phyloP scores from a whole-genome alignment of 64 coral and sea anemone species.

The Stichodactyla mertensii region DNA sequence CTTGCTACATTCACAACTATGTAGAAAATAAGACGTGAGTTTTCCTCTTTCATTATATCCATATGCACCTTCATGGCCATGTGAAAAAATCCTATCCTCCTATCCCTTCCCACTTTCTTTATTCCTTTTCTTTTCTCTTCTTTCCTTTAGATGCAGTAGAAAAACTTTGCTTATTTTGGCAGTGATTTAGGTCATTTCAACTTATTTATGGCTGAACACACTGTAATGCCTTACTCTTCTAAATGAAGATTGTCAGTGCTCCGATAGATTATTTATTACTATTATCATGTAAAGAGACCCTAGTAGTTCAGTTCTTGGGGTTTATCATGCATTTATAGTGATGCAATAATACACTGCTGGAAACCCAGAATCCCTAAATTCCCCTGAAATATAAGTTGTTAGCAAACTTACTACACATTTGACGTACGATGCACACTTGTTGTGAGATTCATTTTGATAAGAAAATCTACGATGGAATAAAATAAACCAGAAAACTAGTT shows the following conservation, averaged over 20 bases:
- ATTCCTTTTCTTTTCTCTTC: background rate
- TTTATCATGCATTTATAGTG: background rate
- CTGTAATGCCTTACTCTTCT: background rate
- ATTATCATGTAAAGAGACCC: background rate
- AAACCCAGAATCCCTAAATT: background rate
- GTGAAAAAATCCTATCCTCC: background rate
- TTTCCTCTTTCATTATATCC: background rate
- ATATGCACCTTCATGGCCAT: background rate
- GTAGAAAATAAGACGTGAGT: conserved; percentile 10
- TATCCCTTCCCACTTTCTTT: background rate
- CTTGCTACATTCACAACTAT: background rate
- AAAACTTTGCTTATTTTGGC: background rate
- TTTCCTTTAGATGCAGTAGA: background rate
- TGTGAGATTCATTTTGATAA: background rate
- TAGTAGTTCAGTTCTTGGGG: background rate
- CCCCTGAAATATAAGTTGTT: background rate
- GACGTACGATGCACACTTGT: background rate
- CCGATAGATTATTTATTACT: background rate
- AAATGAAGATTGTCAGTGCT: conserved; percentile 5
- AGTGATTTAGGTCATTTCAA: background rate
- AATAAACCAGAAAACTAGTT: background rate
- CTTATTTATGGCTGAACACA: background rate
- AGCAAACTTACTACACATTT: background rate
- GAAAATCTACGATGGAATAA: background rate
- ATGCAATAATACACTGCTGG: background rate